Percentiles rank a stretch among this genome's conserved stretches.
These are phyloP conservation scores for Falco rusticolus DNA, from an alignment of 2,797 vertebrate genomes.

Conservation along the genomic window DNA sequence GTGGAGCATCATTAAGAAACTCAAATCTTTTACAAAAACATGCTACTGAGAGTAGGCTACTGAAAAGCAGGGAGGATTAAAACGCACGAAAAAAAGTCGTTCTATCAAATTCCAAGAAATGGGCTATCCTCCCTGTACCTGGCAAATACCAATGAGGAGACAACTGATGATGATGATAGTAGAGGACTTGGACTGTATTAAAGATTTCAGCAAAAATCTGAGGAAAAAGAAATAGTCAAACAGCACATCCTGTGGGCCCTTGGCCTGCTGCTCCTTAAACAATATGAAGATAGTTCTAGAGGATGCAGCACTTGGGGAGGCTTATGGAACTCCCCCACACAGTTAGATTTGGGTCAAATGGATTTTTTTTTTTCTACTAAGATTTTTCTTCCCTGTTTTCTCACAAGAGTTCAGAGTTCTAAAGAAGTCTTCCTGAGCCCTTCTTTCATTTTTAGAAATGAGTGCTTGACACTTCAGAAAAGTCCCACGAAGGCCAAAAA, in stretches of 20 bases:
- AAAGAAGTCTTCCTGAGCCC: background rate
- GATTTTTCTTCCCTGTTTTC: background rate
- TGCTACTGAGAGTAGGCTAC: background rate
- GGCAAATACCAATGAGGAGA: background rate
- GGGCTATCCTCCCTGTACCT: background rate
- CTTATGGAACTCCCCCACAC: background rate
- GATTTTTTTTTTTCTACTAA: background rate
- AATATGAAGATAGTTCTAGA: background rate
- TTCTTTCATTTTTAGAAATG: background rate
- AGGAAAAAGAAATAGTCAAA: background rate
- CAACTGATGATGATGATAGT: background rate
- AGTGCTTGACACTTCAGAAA: background rate
- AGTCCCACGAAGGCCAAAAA: background rate
- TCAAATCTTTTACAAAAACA: background rate
- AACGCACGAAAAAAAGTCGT: background rate
- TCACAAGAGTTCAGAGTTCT: background rate
- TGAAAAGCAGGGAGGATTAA: background rate
- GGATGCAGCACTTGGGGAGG: background rate
- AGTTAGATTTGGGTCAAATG: background rate
- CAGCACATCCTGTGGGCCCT: background rate
- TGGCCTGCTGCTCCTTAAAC: background rate
- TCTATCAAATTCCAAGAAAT: background rate
- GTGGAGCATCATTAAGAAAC: background rate
- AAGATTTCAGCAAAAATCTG: background rate
- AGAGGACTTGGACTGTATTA: background rate